Percentiles rank a stretch among this genome's conserved stretches.
These are phyloP conservation scores for Poeciliopsis paucimaculata DNA, from an alignment of 2,797 vertebrate genomes.

Conservation along the genomic window DNA sequence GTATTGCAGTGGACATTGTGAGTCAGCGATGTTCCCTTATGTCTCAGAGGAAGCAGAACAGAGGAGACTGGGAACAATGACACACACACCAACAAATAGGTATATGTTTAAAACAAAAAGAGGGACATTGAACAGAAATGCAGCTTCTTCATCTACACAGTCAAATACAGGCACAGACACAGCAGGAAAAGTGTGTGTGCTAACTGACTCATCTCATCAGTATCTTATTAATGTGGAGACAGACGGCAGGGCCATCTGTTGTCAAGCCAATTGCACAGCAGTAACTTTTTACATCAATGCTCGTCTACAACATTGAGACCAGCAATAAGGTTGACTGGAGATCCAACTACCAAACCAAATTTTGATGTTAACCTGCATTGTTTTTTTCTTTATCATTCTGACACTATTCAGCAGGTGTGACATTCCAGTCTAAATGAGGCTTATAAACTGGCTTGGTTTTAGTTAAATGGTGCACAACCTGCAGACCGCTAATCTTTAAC, in stretches of 20 bases:
- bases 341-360: background rate
- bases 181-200: conserved; percentile 15
- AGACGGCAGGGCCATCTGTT: conserved; percentile 71
- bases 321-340: conserved; percentile 11
- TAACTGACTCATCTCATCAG: conserved; percentile 66
- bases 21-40: conserved; percentile 62
- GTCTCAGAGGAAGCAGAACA: conserved; percentile 56
- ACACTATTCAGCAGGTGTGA: conserved; percentile 8
- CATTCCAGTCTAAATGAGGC: conserved; percentile 17
- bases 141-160: conserved; percentile 5
- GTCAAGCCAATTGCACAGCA: conserved; percentile 51
- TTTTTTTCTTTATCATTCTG: background rate
- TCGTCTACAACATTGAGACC: conserved; percentile 17
- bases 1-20: conserved; percentile 34
- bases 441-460: conserved; percentile 17
- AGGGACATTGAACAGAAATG: conserved; percentile 11
- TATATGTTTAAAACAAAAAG: background rate
- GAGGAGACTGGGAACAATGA: conserved; percentile 29
- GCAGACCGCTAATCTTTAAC: conserved; percentile 48
- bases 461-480: conserved; percentile 22
- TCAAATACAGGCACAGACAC: background rate
- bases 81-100: conserved; percentile 7
- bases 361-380: background rate
- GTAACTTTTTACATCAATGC: conserved; percentile 51
- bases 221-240: conserved; percentile 61